Percentiles rank a stretch among this genome's conserved stretches.
Evolutionary conservation across 2,113 vertebrate species (phyloP).

Genomic region (Etia nguti): DNA sequence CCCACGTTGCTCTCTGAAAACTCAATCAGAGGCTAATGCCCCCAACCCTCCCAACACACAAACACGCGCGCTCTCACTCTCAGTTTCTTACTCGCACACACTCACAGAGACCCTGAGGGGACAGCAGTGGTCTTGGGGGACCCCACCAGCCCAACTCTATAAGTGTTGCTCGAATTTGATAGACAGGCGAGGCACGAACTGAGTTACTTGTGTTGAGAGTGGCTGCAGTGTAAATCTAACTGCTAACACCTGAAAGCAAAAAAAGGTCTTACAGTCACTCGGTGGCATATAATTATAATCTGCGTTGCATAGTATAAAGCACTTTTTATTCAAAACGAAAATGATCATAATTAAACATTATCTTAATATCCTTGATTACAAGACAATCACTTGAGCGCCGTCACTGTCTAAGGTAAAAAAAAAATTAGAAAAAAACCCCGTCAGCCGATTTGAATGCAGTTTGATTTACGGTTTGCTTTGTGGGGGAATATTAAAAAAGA

Average conservation of each 20-base stretch:
- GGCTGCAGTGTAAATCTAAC: background rate
- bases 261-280: background rate
- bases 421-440: background rate
- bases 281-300: background rate
- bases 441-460: background rate
- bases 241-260: background rate
- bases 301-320: background rate
- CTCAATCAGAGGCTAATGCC: conserved; percentile 87
- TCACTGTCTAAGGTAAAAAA: background rate
- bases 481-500: background rate
- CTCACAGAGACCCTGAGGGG: conserved; percentile 41
- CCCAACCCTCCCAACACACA: conserved; percentile 41
- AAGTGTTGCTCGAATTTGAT: conserved; percentile 53
- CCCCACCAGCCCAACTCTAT: conserved; percentile 42
- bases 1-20: conserved; percentile 90
- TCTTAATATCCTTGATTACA: conserved; percentile 49
- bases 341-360: conserved; percentile 46
- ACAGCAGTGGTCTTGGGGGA: conserved; percentile 51
- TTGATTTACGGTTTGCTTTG: conserved; percentile 19
- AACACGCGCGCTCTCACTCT: conserved; percentile 26
- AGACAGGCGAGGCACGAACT: conserved; percentile 23
- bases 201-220: conserved; percentile 10
- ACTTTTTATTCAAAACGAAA: background rate
- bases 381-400: background rate
- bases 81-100: conserved; percentile 47